phyloP scores from a whole-genome alignment of 1,140 invertebrate genomes.

The Probaryconus sp. region DNA sequence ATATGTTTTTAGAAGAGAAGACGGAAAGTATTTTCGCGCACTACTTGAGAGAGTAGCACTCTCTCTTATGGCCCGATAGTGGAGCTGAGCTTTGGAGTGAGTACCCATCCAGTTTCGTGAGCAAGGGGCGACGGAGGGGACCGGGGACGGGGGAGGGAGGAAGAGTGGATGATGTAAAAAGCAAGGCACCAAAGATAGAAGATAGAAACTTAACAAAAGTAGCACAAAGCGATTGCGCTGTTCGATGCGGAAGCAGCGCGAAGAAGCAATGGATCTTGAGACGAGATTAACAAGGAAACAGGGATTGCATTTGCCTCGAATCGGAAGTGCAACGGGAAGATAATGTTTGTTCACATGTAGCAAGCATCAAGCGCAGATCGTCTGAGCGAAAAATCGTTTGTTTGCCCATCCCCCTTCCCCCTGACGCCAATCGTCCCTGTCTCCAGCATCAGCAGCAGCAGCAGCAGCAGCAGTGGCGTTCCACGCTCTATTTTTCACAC shows the following conservation, averaged over 20 bases:
- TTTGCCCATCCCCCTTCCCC: slow-evolving; percentile 29
- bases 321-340: slow-evolving; percentile 55
- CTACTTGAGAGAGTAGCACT: slow-evolving; percentile 36
- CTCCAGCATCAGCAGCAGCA: no score
- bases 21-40: slow-evolving; percentile 27
- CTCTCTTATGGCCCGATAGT: slow-evolving; percentile 22
- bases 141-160: slow-evolving; percentile 29
- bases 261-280: slow-evolving; percentile 52
- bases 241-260: slow-evolving; percentile 24
- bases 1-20: slow-evolving; percentile 34
- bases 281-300: slow-evolving; percentile 61
- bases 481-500: slow-evolving; percentile 1
- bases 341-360: slow-evolving; percentile 59
- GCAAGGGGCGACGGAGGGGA: no score
- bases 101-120: no score
- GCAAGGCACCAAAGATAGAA: slow-evolving; percentile 30
- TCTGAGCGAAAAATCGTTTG: slow-evolving; percentile 63
- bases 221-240: slow-evolving; percentile 48
- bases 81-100: no score
- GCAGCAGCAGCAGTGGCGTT: no score
- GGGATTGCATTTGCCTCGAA: slow-evolving; percentile 63
- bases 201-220: slow-evolving; percentile 43
- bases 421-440: slow-evolving; percentile 37
- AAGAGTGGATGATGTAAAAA: slow-evolving; percentile 43
- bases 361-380: slow-evolving; percentile 37